Evolutionary conservation across 2,888 invertebrate species (phyloP), one percentile per base, ranked within the genome.

Genomic region (Drosophila infuscata): DNA sequence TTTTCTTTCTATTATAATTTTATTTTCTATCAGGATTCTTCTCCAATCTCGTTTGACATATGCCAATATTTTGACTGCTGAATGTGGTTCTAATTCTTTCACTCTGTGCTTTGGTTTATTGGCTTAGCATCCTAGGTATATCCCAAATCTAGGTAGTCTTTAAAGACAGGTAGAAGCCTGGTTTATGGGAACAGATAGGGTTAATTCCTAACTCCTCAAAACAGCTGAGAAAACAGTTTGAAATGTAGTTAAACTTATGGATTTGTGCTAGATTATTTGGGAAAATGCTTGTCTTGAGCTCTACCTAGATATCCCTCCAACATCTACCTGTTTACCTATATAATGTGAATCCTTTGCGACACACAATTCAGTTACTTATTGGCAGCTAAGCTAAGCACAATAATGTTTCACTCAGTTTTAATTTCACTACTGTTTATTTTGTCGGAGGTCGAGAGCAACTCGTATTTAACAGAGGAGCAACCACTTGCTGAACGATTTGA

Each of bases 401-500:
- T 15, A 30, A 76, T 79, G 69, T 56, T 63, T 2, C 20, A 9
- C 4, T 17, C 43, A 4, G 2, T 65, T 1, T 0, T 58, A 2
- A 2, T 53, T 11, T 2, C 73, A 11, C 11, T 72, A 1, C 20
- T 80, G 0, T 30, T 33, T 1, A 53, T 54, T 7, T 43, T 30
- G 0, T 36, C 58, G 29, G 8, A 38, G 11, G 46, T 20, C 9
- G 20, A 61, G 38, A 48, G 58, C 35, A 86, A 52, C 25, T 72
- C 56, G 1, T 88, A 69, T 35, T 15, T 79, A 17, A 68, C 72
- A 8, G 65, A 58, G 9, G 75, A 83, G 3, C 68, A 70, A 0
- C 33, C 65, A 1, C 41, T 77, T 1, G 70, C 57, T 32, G 73
- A 86, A 25, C 90, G 91, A 68, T 68, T 92, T 29, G 92, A 98